Conservation (phyloP, 2,888 invertebrate species). For the Sphaerophoria rueppellii region DNA sequence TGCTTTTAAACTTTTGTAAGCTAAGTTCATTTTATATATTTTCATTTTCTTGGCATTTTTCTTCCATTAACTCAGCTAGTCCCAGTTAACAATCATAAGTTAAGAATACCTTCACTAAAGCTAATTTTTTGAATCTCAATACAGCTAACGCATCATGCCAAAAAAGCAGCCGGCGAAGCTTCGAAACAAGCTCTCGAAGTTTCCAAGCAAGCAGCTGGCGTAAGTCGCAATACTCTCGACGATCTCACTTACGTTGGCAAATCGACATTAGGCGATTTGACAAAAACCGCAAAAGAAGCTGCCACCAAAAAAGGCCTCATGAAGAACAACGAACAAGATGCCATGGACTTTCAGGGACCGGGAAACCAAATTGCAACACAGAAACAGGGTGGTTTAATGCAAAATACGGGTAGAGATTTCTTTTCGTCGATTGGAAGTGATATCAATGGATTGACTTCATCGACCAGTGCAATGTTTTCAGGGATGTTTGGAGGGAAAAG, state of each 20-base stretch:
- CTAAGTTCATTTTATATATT: background rate
- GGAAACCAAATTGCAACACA: slow-evolving; percentile 80
- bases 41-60: slow-evolving; percentile 17
- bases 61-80: background rate
- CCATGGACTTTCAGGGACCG: slow-evolving; percentile 69
- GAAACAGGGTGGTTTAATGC: slow-evolving; percentile 81
- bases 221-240: slow-evolving; percentile 93
- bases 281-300: slow-evolving; percentile 94
- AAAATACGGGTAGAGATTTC: slow-evolving; percentile 90
- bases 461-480: slow-evolving; percentile 96
- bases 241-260: slow-evolving; percentile 95
- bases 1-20: background rate
- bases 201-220: slow-evolving; percentile 93
- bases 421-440: slow-evolving; percentile 96
- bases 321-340: slow-evolving; percentile 84
- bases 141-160: slow-evolving; percentile 92
- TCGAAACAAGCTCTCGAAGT: slow-evolving; percentile 93
- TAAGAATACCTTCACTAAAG: background rate
- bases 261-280: slow-evolving; percentile 93
- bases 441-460: slow-evolving; percentile 95
- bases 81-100: background rate
- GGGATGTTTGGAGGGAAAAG: slow-evolving; percentile 93
- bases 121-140: background rate
- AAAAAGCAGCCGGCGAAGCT: slow-evolving; percentile 93
- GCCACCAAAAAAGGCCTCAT: slow-evolving; percentile 91